Conservation (phyloP, 2,888 invertebrate species). For the Brachyptera putata region DNA sequence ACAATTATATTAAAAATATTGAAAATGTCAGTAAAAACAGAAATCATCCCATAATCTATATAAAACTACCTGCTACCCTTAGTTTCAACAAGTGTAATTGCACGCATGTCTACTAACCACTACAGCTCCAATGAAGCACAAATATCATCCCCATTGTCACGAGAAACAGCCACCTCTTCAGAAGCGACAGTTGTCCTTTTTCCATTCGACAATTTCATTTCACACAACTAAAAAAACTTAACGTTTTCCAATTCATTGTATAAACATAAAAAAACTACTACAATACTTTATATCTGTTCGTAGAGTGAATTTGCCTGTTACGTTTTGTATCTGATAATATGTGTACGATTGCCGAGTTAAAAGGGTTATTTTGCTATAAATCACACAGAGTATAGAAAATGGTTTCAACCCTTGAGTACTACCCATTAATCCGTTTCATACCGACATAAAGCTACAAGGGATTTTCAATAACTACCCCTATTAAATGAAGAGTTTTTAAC, state of each 20-base stretch:
- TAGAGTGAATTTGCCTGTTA: conserved; percentile 1
- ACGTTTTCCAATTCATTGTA: conserved; percentile 26
- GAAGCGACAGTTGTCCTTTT: conserved; percentile 2
- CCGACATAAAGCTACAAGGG: too few species aligned
- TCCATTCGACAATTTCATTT: not conserved
- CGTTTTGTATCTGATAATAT: conserved; percentile 21
- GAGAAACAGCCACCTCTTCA: not conserved
- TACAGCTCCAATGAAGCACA: not conserved
- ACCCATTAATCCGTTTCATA: not conserved
- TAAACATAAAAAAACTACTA: conserved; percentile 22
- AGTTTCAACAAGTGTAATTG: not conserved
- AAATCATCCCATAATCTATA: too few species aligned
- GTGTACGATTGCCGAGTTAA: conserved; percentile 12
- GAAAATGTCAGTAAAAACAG: too few species aligned
- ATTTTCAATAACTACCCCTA: too few species aligned
- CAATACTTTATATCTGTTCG: not conserved
- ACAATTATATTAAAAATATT: too few species aligned
- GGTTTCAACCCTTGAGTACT: too few species aligned
- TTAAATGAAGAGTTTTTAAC: too few species aligned
- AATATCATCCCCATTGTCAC: not conserved
- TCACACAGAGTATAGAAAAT: conserved; percentile 5
- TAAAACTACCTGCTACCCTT: too few species aligned
- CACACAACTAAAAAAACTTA: not conserved
- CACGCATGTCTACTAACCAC: not conserved
- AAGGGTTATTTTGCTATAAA: conserved; percentile 29